These are phyloP conservation scores for Drosophila fulvimacula DNA, from an alignment of 2,888 invertebrate genomes.

Conservation along the genomic window DNA sequence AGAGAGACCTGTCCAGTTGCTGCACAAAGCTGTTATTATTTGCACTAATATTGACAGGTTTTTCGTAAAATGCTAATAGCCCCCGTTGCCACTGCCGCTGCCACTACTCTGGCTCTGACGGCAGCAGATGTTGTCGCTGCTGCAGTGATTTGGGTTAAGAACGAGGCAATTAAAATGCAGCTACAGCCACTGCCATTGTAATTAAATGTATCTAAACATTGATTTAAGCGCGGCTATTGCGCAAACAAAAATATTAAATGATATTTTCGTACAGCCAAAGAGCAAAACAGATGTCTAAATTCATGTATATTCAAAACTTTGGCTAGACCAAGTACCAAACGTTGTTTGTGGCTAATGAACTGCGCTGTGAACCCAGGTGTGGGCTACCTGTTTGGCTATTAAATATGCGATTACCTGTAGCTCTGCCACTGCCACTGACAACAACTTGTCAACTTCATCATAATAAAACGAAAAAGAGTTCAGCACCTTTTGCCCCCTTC, in stretches of 20 bases:
- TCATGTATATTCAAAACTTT: conserved; percentile 27
- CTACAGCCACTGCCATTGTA: conserved; percentile 62
- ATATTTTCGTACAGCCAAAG: background rate
- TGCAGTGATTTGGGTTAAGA: conserved; percentile 82
- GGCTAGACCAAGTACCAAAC: conserved; percentile 42
- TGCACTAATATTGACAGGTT: conserved; percentile 82
- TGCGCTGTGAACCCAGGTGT: conserved; percentile 41
- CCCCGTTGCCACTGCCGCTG: conserved; percentile 18
- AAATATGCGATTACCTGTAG: conserved; percentile 48
- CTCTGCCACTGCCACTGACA: conserved; percentile 28
- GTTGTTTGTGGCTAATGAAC: conserved; percentile 50
- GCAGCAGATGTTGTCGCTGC: conserved; percentile 49
- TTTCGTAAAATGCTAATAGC: conserved; percentile 74
- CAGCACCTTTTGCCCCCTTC: conserved; percentile 60
- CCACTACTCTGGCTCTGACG: background rate
- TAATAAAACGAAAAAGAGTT: conserved; percentile 63
- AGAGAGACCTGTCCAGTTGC: conserved; percentile 24
- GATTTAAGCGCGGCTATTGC: conserved; percentile 53
- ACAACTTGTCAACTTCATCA: conserved; percentile 55
- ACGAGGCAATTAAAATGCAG: conserved; percentile 78
- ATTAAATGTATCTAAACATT: conserved; percentile 80
- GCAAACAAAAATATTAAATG: conserved; percentile 36
- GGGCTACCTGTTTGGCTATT: conserved; percentile 66
- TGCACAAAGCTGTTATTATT: conserved; percentile 78
- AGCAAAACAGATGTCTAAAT: background rate